Base-by-base conservation (phyloP, 2,113 vertebrate species). In the Myotis yumanensis region DNA sequence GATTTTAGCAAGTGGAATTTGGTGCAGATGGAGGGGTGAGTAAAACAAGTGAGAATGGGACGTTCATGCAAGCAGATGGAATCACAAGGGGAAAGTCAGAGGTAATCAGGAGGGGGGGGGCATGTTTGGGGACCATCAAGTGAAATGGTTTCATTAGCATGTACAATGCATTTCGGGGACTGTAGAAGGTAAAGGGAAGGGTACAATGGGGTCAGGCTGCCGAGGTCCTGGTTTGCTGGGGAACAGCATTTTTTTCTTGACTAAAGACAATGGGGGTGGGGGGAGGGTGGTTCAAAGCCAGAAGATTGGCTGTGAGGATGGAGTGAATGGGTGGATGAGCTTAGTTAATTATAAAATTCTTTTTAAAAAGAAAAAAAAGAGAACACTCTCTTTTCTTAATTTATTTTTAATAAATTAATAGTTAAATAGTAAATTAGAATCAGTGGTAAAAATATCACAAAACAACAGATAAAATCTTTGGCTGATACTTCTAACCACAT, bases 371-470 rank as follows among this genome's bases (percentile, higher is more conserved):
- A 81, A 85, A 98, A 97, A 97, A 66, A n/a, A n/a, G 1, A 95
- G 75, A 72, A 96, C 37, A 59, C 10, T 59, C 90, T 75, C 4
- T 28, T 97, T 98, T 97, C 75, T 97, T 96, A 97, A 97, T 98
- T 98, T 98, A 98, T 98, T 98, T 97, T 91, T 87, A 98, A 99
- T 98, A 98, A 98, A 96, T 98, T 98, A 98, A 91, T 32, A 68
- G 89, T 97, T 97, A 97, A 97, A 97, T 97, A 98, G 62, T 52
- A 89, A 91, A 87, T 73, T 62, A 90, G 76, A 94, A 96, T 81
- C 84, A 80, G 93, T 48, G 76, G 11, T 93, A 86, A 88, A 95
- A 92, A 89, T 91, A 64, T 96, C 95, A 85, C 62, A 95, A 89
- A 17, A 4, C 37, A 57, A 81, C 54, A 97, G 97, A 94, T 52